Percentiles rank a stretch among this genome's conserved stretches.
Evolutionary conservation across 2,797 vertebrate species (phyloP).

Genomic region (Cottoperca gobio): DNA sequence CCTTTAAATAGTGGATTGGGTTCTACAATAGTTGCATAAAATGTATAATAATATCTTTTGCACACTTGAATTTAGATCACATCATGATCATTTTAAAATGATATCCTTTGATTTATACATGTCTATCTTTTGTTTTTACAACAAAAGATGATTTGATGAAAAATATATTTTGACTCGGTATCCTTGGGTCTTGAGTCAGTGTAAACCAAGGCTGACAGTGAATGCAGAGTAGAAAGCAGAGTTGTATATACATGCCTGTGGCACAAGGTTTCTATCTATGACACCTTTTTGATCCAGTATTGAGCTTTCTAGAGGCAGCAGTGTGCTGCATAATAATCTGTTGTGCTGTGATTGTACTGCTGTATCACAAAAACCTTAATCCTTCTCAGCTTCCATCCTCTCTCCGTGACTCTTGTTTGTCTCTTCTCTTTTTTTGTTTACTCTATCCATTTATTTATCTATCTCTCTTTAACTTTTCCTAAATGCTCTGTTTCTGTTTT

Average conservation of each 20-base stretch:
- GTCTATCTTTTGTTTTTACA: not conserved
- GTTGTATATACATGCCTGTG: conserved; percentile 58
- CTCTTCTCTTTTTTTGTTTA: conserved; percentile 11
- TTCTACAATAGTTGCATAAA: conserved; percentile 9
- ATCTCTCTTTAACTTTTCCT: conserved; percentile 21
- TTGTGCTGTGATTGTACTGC: conserved; percentile 45
- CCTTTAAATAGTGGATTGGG: not conserved
- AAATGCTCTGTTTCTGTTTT: conserved; percentile 28
- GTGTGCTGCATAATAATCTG: conserved; percentile 55
- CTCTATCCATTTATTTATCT: conserved; percentile 20
- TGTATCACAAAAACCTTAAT: conserved; percentile 50
- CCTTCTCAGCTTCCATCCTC: conserved; percentile 32
- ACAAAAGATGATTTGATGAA: not conserved
- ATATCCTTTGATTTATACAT: not conserved
- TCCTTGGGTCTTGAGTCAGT: conserved; percentile 3
- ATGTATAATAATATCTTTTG: not conserved
- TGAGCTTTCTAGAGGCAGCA: conserved; percentile 58
- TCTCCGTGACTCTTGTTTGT: conserved; percentile 22
- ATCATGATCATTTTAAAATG: not conserved
- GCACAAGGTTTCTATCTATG: conserved; percentile 57
- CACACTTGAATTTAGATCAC: not conserved
- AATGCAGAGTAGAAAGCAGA: conserved; percentile 25
- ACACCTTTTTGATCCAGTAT: conserved; percentile 62
- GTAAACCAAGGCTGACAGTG: conserved; percentile 15
- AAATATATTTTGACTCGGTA: not conserved